Conservation (phyloP, 2,797 vertebrate genomes). For the Gymnopithys bicolor region DNA sequence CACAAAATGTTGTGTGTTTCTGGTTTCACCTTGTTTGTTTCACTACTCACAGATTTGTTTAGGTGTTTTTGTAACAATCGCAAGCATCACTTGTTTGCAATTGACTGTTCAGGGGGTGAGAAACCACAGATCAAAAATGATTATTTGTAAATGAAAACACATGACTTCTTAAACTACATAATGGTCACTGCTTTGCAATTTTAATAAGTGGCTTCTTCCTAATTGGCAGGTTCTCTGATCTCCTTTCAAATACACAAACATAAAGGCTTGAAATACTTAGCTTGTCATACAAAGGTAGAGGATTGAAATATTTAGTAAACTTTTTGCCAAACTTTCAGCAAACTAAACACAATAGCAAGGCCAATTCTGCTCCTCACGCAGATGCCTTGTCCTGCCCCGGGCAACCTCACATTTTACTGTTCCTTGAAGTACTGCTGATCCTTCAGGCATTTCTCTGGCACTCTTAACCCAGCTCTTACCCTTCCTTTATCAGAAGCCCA, state of each 20-base stretch:
- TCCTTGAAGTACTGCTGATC: background rate
- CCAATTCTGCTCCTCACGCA: background rate
- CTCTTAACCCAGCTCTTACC: background rate
- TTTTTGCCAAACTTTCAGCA: background rate
- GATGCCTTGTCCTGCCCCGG: background rate
- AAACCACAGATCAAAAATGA: background rate
- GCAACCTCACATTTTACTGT: background rate
- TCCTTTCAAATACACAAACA: background rate
- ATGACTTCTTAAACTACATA: background rate
- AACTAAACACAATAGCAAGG: background rate
- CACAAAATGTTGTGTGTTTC: background rate
- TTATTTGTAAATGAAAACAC: background rate
- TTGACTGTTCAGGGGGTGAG: background rate
- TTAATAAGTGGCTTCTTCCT: background rate
- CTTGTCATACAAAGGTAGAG: rapidly evolving
- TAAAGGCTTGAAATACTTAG: background rate
- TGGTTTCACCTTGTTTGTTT: background rate
- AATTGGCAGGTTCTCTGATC: background rate
- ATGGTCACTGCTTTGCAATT: background rate
- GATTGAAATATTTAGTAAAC: background rate
- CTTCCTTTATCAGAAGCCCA: background rate
- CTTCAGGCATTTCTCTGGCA: background rate
- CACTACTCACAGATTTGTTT: background rate
- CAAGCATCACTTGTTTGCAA: background rate
- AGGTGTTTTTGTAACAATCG: background rate